Conservation (phyloP, 2,888 invertebrate species). For the Artemia sinica region DNA sequence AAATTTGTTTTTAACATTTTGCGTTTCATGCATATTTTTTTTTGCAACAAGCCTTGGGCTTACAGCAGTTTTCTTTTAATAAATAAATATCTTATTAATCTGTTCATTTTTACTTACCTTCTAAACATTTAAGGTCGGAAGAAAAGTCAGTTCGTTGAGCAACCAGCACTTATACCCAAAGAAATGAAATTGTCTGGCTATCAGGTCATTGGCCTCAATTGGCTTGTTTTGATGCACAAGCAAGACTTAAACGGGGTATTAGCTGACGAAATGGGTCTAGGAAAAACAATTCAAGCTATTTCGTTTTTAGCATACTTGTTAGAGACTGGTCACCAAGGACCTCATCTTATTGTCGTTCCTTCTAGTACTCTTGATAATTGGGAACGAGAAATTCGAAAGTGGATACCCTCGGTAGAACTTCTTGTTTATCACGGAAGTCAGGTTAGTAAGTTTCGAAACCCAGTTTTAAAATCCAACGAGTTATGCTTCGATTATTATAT, state of each 20-base stretch:
- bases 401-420: slow-evolving; percentile 6
- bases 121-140: background rate
- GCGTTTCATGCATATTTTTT: background rate
- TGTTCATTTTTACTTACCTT: no score
- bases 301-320: slow-evolving; percentile 74
- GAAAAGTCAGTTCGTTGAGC: background rate
- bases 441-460: background rate
- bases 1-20: background rate
- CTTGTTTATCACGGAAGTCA: background rate
- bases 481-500: no score
- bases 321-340: slow-evolving; percentile 50
- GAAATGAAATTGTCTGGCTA: slow-evolving; percentile 60
- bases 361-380: slow-evolving; percentile 69
- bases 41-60: background rate
- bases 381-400: slow-evolving; percentile 20
- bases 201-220: slow-evolving; percentile 75
- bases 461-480: no score
- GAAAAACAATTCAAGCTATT: slow-evolving; percentile 86
- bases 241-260: slow-evolving; percentile 82
- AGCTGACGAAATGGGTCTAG: slow-evolving; percentile 93
- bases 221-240: slow-evolving; percentile 72
- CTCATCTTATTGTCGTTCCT: slow-evolving; percentile 87
- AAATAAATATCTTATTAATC: background rate
- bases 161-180: background rate
- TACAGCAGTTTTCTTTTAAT: background rate